Conservation (phyloP, 2,113 vertebrate genomes). For the Pteruthius melanotis region DNA sequence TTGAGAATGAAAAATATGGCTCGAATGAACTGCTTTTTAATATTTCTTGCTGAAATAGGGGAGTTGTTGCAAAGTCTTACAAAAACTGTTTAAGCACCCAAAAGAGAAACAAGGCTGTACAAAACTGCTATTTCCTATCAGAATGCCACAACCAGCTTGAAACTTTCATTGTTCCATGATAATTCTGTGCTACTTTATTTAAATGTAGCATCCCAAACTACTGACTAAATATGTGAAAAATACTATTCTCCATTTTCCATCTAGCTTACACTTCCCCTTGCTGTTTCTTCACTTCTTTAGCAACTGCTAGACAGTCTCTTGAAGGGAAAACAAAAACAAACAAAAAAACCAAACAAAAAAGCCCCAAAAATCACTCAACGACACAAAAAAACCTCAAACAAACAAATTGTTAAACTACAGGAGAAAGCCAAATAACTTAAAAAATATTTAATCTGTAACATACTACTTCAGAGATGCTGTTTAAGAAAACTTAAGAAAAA, state of each 20-base stretch:
- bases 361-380: background rate
- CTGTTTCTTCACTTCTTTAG: background rate
- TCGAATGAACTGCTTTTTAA: background rate
- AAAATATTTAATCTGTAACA: background rate
- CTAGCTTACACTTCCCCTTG: background rate
- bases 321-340: background rate
- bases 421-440: background rate
- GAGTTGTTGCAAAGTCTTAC: background rate
- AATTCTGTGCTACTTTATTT: background rate
- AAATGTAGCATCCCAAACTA: background rate
- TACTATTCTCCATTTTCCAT: background rate
- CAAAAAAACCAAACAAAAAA: background rate
- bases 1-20: background rate
- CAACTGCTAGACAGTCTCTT: background rate
- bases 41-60: background rate
- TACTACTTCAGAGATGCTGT: background rate
- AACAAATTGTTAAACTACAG: background rate
- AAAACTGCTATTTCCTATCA: background rate
- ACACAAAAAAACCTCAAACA: background rate
- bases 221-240: background rate
- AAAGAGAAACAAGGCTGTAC: background rate
- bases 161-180: background rate
- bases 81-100: background rate
- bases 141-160: background rate
- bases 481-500: background rate